phyloP scores from a whole-genome alignment of 2,113 vertebrate species.

The Notothenia coriiceps region DNA sequence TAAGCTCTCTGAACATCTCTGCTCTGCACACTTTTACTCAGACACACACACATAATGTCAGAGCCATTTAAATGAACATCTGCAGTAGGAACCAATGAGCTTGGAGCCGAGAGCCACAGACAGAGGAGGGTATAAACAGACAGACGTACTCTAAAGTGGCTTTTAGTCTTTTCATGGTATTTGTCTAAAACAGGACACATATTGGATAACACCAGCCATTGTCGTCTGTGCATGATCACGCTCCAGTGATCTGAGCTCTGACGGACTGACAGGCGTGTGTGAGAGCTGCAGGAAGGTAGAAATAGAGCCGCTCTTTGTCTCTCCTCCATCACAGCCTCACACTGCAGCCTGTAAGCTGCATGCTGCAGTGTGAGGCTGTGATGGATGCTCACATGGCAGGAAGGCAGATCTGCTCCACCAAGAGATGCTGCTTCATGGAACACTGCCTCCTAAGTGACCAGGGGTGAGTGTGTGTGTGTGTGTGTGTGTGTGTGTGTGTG shows the following conservation, averaged over 20 bases:
- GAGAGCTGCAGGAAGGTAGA: constrained; percentile 23
- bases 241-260: constrained; percentile 10
- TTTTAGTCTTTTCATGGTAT: neutral
- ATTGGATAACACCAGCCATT: neutral
- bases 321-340: constrained; percentile 28
- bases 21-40: too few species aligned
- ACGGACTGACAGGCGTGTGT: constrained; percentile 18
- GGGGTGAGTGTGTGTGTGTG: constrained; percentile 1
- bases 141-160: neutral
- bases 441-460: constrained; percentile 51
- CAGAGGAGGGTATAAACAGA: neutral
- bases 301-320: constrained; percentile 18
- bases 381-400: constrained; percentile 54
- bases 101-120: neutral
- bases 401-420: constrained; percentile 46
- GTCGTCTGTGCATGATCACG: neutral
- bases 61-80: too few species aligned
- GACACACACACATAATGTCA: too few species aligned
- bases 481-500: constrained; percentile 15
- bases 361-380: constrained; percentile 7
- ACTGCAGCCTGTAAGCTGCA: constrained; percentile 36
- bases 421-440: constrained; percentile 54
- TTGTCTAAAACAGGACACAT: neutral
- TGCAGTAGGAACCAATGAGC: neutral
- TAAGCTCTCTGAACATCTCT: too few species aligned